Evolutionary conservation across 1,140 invertebrate genomes (phyloP).

Genomic region (Phortica variegata): DNA sequence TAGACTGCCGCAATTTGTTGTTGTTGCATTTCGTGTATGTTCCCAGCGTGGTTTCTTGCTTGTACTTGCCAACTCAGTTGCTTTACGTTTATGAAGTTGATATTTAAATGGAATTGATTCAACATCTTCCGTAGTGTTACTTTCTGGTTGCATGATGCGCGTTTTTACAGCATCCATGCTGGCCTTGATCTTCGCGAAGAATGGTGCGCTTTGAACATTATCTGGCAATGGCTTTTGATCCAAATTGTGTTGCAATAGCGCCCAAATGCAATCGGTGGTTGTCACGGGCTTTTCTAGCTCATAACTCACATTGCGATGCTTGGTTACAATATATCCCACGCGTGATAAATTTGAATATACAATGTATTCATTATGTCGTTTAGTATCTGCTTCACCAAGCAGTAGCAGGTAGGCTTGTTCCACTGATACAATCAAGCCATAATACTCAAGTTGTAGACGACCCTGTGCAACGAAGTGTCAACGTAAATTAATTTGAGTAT

Average conservation of each 20-base stretch:
- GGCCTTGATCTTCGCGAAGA: conserved; percentile 13
- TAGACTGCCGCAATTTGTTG: conserved; percentile 12
- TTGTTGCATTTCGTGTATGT: background rate
- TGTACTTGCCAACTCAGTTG: background rate
- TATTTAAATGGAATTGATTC: conserved; percentile 20
- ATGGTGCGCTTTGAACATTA: conserved; percentile 19
- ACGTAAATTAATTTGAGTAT: no score
- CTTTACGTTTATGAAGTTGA: conserved; percentile 27
- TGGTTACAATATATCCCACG: conserved; percentile 43
- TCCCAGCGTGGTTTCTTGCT: conserved; percentile 15
- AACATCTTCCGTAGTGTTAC: background rate
- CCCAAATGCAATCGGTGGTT: conserved; percentile 40
- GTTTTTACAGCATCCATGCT: conserved; percentile 21
- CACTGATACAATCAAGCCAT: conserved; percentile 28
- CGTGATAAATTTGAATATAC: conserved; percentile 42
- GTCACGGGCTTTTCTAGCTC: conserved; percentile 1
- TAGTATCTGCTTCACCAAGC: conserved; percentile 26
- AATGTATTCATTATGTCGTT: conserved; percentile 38
- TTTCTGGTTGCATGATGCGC: conserved; percentile 18
- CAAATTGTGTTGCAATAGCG: conserved; percentile 22
- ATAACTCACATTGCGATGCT: conserved; percentile 15
- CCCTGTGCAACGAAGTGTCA: conserved; percentile 25
- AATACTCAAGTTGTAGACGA: conserved; percentile 41
- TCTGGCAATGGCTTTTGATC: conserved; percentile 20
- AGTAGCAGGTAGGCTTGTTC: conserved; percentile 45